Base-by-base conservation (phyloP, 2,113 vertebrate genomes). In the Polypterus bichir region DNA sequence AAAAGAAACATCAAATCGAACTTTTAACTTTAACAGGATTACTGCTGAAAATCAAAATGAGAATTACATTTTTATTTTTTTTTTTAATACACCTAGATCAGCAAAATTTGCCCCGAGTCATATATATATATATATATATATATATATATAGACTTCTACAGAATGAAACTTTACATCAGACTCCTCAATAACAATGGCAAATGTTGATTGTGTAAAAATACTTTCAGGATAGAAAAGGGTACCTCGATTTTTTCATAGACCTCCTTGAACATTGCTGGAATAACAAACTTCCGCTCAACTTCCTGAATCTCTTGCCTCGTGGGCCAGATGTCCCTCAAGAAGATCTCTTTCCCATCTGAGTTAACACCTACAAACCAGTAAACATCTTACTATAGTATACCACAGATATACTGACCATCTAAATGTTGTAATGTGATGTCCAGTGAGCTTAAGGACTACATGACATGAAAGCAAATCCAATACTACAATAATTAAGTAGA, bases 161-260 rank as follows among this genome's bases (percentile, higher is more conserved):
- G 27, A 27, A 27, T 27, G 27, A 27, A 1, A 27, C 10, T 9
- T 53, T 53, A 8, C 3, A 48, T 11, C 27, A 11, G 52, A 63
- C 3, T n/a, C 10, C 9, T 8, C 7, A 9, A 10, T 11, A 11
- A 11, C 5, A 4, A 46, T 11, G 11, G 56, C 44, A 10, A 6
- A 7, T 44, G 52, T 5, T 47, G 8, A 58, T 8, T 1, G 5
- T 47, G 48, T 47, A 5, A 58, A 44, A 47, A 27, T 27, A 1
- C 27, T 7, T n/a, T 11, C 48, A 48, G 4, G 10, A 5, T 65
- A 52, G 45, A 59, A 7, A n/a, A 2, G 46, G 59, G 79, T 66
- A 97, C 96, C 92, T 98, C 93, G 62, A 97, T 91, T 79, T 95
- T 97, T 77, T 92, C 75, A 52, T 99, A 99, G 64, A 99, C 92